These are phyloP conservation scores for Epistrophe grossulariae DNA, from an alignment of 2,888 invertebrate species.

Conservation along the genomic window DNA sequence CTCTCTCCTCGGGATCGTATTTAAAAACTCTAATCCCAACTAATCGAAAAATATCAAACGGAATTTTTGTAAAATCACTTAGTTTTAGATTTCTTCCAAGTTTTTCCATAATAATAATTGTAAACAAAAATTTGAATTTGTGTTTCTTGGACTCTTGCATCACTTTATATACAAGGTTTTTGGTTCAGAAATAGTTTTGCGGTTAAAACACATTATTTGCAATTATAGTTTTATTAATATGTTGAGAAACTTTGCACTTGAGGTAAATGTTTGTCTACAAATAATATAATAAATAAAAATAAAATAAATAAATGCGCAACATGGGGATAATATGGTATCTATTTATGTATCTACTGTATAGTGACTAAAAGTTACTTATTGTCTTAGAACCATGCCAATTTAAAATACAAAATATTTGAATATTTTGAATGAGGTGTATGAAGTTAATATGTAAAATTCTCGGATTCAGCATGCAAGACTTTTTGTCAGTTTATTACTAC, in stretches of 20 bases:
- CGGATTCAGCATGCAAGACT: too few species aligned
- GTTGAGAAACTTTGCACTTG: conserved; percentile 27
- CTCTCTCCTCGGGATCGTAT: conserved; percentile 21
- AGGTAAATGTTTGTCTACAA: not conserved
- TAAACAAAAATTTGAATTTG: not conserved
- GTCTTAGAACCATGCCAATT: too few species aligned
- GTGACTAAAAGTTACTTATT: too few species aligned
- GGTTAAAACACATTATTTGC: conserved; percentile 15
- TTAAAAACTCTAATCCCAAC: conserved; percentile 53
- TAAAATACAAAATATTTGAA: too few species aligned
- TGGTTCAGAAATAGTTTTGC: not conserved
- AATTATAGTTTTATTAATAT: conserved; percentile 8
- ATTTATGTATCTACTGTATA: too few species aligned
- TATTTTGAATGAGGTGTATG: too few species aligned
- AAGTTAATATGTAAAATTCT: too few species aligned
- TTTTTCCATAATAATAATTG: conserved; percentile 44
- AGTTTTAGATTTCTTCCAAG: conserved; percentile 8
- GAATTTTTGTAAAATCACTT: conserved; percentile 59
- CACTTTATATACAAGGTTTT: not conserved
- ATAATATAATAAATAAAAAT: too few species aligned
- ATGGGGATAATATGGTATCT: too few species aligned
- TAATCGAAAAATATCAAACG: conserved; percentile 30
- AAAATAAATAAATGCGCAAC: too few species aligned
- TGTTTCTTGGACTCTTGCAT: not conserved
- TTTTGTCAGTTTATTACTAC: too few species aligned